These are phyloP conservation scores for Tetragnatha versicolor DNA, from an alignment of 1,140 invertebrate genomes.

Conservation along the genomic window DNA sequence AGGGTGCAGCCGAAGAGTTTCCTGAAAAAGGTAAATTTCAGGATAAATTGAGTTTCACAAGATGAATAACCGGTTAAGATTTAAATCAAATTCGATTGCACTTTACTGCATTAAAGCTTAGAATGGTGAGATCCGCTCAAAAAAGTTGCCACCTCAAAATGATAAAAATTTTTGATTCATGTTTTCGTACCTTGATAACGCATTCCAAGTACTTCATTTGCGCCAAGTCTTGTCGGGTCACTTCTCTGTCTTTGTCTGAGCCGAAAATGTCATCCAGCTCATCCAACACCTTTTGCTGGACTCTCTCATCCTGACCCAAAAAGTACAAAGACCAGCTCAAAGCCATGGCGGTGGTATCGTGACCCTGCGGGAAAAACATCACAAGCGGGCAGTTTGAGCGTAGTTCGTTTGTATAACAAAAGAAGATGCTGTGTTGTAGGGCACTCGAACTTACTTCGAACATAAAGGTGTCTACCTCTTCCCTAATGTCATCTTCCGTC, in stretches of 20 bases:
- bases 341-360: slow-evolving; percentile 70
- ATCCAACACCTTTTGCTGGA: slow-evolving; percentile 78
- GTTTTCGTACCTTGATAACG: slow-evolving; percentile 65
- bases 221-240: slow-evolving; percentile 71
- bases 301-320: slow-evolving; percentile 77
- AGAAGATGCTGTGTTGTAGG: not conserved
- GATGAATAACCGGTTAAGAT: too few species aligned
- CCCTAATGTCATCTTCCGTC: slow-evolving; percentile 63
- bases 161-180: not conserved
- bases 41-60: too few species aligned
- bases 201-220: slow-evolving; percentile 75
- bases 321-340: slow-evolving; percentile 73
- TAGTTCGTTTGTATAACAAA: not conserved
- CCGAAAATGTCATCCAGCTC: slow-evolving; percentile 82
- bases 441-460: slow-evolving; percentile 63
- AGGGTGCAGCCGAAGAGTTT: too few species aligned
- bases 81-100: too few species aligned
- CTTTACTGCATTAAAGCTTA: too few species aligned
- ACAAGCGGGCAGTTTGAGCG: not conserved
- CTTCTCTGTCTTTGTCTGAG: slow-evolving; percentile 64
- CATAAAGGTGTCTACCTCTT: slow-evolving; percentile 72
- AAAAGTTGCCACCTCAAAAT: not conserved
- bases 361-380: slow-evolving; percentile 60
- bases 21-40: too few species aligned
- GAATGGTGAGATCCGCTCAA: too few species aligned